Base-by-base conservation (phyloP, 2,888 invertebrate species). In the Danaus chrysippus region DNA sequence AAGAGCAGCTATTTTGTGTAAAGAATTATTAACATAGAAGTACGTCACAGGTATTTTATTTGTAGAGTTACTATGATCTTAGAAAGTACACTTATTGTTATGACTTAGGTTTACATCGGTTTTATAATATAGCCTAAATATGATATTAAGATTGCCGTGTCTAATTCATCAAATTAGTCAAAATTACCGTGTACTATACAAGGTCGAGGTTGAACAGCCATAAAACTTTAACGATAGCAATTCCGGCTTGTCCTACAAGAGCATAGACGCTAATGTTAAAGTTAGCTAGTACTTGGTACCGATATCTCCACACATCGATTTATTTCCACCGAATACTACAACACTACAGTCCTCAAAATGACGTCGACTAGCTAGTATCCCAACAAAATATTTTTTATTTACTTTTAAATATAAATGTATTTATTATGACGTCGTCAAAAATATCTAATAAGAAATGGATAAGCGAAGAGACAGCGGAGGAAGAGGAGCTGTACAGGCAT, bases 371-470 rank as follows among this genome's bases (percentile, higher is more conserved):
- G 86, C 70, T 83, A 84, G 76, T 49, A 49, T 78, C 78, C 66
- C 57, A 19, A 61, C 54, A 44, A 46, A 8, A 53, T 10, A 54
- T 57, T 60, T 63, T 56, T 46, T 46, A 56, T 57, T 41, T 54
- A 44, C 46, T 62, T 58, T 34, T n/a, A 15, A 46, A 60, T 42
- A 42, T 54, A 44, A 19, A 59, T 42, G 42, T 42, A 43, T 41
- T 56, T 53, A 63, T 60, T 41, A 58, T 86, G 84, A 73, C 77
- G 59, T 70, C 82, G 44, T 75, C 72, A 65, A 86, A 82, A 78
- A 73, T 82, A 59, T 74, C 78, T 42, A 80, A 77, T 67, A 87
- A 84, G 66, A 88, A 87, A 82, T 93, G 93, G 93, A 84, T 93
- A 19, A 92, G 92, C 67, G 82, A 91, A 57, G 92, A 93, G 73